Conservation (phyloP, 1,140 invertebrate genomes). For the Drosophila micromelanica region DNA sequence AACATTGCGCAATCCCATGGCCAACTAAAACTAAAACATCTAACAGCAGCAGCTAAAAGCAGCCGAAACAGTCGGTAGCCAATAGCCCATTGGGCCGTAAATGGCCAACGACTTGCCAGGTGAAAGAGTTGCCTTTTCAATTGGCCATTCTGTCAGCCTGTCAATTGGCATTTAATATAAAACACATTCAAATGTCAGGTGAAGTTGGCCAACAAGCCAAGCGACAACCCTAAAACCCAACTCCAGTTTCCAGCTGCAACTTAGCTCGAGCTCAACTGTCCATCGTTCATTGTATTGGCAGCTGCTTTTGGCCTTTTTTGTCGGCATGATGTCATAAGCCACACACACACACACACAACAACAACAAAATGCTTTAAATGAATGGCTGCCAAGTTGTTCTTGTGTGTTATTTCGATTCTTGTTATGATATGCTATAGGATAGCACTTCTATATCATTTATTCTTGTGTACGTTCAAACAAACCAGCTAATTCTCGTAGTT, state of each 20-base stretch:
- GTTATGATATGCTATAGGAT: conserved; percentile 13
- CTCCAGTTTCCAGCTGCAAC: conserved; percentile 16
- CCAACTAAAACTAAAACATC: conserved; percentile 4
- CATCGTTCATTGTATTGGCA: conserved; percentile 47
- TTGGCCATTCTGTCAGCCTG: conserved; percentile 65
- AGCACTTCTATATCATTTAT: conserved; percentile 11
- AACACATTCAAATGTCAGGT: conserved; percentile 79
- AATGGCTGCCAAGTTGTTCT: conserved; percentile 32
- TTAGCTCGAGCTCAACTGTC: conserved; percentile 6
- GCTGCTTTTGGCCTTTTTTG: conserved; percentile 34
- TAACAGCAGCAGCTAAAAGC: conserved; percentile 1
- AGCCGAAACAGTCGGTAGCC: not conserved
- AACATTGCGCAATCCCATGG: conserved; percentile 53
- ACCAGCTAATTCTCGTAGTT: not conserved
- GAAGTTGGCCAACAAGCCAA: not conserved
- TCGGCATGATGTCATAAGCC: conserved; percentile 57
- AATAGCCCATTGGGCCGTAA: conserved; percentile 25
- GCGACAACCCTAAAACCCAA: conserved; percentile 18
- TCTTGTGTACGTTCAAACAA: not conserved
- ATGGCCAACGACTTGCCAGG: conserved; percentile 45
- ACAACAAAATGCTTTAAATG: conserved; percentile 32
- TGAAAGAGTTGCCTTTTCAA: conserved; percentile 50
- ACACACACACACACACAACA: conserved; percentile 16
- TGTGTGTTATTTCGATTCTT: conserved; percentile 12
- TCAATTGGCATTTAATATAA: conserved; percentile 78